A percentile compares a stretch with the other conserved stretches of the same genome.
These are phyloP conservation scores for Manis pentadactyla DNA, from an alignment of 2,797 vertebrate genomes.

Conservation along the genomic window DNA sequence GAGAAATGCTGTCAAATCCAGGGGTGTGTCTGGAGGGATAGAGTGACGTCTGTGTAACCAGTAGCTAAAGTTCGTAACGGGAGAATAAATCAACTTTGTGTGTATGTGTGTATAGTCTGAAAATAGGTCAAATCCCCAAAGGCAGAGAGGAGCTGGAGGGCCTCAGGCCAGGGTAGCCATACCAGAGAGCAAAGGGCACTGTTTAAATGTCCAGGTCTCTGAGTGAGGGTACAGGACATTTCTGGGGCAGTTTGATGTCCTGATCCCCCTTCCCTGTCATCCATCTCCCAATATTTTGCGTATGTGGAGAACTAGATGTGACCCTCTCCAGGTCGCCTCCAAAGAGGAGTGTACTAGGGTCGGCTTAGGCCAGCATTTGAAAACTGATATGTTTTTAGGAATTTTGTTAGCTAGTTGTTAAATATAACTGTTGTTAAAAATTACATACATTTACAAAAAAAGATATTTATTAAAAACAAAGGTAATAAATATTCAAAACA, in stretches of 20 bases:
- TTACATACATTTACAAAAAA: background rate
- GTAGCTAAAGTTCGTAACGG: slow-evolving; percentile 51
- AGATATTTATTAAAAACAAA: background rate
- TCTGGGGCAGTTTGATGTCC: background rate
- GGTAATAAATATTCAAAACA: background rate
- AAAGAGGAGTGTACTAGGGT: background rate
- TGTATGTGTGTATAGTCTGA: slow-evolving; percentile 3
- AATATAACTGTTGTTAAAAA: background rate
- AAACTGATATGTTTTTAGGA: background rate
- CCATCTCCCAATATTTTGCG: background rate
- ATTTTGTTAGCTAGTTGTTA: background rate
- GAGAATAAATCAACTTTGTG: slow-evolving; percentile 44
- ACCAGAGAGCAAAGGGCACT: background rate
- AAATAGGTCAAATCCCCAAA: slow-evolving; percentile 67
- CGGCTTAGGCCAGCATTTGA: background rate
- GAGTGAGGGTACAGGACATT: background rate
- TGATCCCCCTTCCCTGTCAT: background rate
- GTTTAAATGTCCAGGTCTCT: background rate
- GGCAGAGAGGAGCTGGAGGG: background rate
- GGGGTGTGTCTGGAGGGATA: slow-evolving; percentile 11
- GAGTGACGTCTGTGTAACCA: background rate
- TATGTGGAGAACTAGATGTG: background rate
- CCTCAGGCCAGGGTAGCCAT: background rate
- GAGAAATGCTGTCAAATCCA: slow-evolving; percentile 63
- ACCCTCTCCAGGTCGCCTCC: background rate